phyloP scores from a whole-genome alignment of 1,140 invertebrate species.

The Euglossa dilemma region DNA sequence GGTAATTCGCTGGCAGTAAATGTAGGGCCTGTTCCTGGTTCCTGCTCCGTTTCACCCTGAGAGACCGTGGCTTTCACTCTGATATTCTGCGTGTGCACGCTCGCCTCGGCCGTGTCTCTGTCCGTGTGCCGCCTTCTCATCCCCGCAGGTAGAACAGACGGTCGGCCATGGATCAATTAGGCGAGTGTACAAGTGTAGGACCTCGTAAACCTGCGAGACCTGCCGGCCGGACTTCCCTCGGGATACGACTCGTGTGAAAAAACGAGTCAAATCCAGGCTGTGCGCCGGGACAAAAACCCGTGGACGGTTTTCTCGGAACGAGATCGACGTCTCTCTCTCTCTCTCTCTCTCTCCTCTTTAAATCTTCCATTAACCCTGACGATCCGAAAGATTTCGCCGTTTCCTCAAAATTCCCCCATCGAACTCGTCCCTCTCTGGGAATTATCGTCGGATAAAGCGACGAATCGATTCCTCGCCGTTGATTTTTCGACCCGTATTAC shows the following conservation, averaged over 20 bases:
- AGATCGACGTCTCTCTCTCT: conserved; percentile 9
- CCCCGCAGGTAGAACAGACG: conserved; percentile 67
- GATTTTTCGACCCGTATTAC: no score
- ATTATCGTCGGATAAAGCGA: no score
- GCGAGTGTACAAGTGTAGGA: conserved; percentile 62
- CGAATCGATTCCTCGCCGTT: no score
- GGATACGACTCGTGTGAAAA: conserved; percentile 53
- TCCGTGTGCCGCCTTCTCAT: conserved; percentile 69
- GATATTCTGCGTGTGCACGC: conserved; percentile 54
- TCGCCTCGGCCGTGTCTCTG: conserved; percentile 40
- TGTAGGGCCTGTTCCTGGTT: conserved; percentile 60
- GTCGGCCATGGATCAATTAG: conserved; percentile 67
- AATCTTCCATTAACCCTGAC: not conserved
- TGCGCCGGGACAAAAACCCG: not conserved
- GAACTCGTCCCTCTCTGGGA: no score
- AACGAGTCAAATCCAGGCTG: conserved; percentile 11
- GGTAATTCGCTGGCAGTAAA: conserved; percentile 41
- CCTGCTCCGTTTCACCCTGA: conserved; percentile 51
- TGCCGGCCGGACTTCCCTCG: conserved; percentile 51
- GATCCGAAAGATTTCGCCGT: no score
- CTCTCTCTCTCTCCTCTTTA: not conserved
- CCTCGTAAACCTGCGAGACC: conserved; percentile 63
- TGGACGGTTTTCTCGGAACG: conserved; percentile 5
- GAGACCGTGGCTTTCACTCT: conserved; percentile 57
- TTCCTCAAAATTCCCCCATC: no score